Percentiles rank a stretch among this genome's conserved stretches.
Conservation (phyloP, 1,140 invertebrate species). For the Diachasmimorpha longicaudata region DNA sequence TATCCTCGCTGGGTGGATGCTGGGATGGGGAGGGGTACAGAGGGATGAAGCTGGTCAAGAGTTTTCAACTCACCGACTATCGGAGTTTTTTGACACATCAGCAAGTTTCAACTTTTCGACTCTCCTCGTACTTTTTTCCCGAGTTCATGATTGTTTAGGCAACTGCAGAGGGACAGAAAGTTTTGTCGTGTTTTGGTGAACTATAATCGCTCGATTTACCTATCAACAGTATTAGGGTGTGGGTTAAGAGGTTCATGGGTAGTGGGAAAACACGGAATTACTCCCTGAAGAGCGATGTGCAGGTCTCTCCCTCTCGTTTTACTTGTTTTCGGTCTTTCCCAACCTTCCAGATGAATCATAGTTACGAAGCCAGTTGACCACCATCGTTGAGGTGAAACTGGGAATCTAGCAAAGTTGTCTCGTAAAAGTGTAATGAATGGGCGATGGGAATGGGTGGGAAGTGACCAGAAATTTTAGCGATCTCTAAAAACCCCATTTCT, state of each 20-base stretch:
- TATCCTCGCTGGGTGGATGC: background rate
- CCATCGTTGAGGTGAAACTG: background rate
- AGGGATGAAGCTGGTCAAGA: background rate
- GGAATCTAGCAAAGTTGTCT: slow-evolving; percentile 11
- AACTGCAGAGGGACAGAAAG: background rate
- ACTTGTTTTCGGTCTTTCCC: background rate
- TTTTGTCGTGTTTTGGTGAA: background rate
- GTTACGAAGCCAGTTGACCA: slow-evolving; percentile 10
- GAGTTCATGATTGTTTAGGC: background rate
- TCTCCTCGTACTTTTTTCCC: background rate
- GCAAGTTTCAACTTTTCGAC: background rate
- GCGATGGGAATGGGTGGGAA: background rate
- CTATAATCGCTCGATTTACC: background rate
- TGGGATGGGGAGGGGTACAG: background rate
- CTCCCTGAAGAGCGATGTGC: background rate
- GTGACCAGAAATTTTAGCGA: background rate
- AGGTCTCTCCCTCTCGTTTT: background rate
- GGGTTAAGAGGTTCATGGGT: background rate
- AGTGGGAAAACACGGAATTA: background rate
- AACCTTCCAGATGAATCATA: background rate
- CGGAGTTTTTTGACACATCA: background rate
- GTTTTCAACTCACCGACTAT: background rate
- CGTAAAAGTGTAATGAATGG: slow-evolving; percentile 22
- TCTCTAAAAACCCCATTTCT: background rate
- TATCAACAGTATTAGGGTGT: background rate